Base-by-base conservation (phyloP, 2,113 vertebrate species). In the Plestiodon gilberti region DNA sequence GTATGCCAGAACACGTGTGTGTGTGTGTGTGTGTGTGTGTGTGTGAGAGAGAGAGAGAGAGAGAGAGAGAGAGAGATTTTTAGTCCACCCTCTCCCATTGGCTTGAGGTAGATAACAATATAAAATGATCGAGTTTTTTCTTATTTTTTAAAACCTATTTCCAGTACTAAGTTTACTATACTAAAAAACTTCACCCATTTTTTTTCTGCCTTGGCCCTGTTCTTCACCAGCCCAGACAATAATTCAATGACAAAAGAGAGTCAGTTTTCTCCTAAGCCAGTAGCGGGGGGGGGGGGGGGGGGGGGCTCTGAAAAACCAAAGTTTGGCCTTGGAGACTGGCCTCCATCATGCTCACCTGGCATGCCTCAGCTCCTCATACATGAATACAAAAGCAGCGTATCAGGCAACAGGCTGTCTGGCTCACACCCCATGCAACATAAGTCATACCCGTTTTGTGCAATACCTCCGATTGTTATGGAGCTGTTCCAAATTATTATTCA, bases 401-500 rank as follows among this genome's bases (percentile, higher is more conserved):
- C 13, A 14, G 55, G 13, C 55, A 57, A 17, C 55, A 57, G 6
- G 17, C 3, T 57, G 17, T 57, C 55, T 14, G 43, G 48, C 15
- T 38, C n/a, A 55, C 15, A 38, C 23, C n/a, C 23, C 25, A 28
- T 61, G 33, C 17, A 23, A 4, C 20, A 3, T 28, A 35, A 11
- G 38, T 57, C 43, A 10, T 52, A 15, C 30, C 13, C 11, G 28
- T 48, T 52, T 62, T 74, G 28, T 81, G 15, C 59, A 73, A 1
- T 43, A 43, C 7, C 30, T 84, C 33, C 62, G 52, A 28, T 38
- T 82, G 22, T 4, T 67, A 14, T 65, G 17, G 35, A 11, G 15
- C 55, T 59, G 59, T 23, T 74, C 0, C n/a, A 1, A n/a, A 11
- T 38, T 0, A 2, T 1, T 0, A 0, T 43, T 22, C n/a, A 6